Conservation (phyloP, 2,797 vertebrate species). For the Arrhamphus sclerolepis region DNA sequence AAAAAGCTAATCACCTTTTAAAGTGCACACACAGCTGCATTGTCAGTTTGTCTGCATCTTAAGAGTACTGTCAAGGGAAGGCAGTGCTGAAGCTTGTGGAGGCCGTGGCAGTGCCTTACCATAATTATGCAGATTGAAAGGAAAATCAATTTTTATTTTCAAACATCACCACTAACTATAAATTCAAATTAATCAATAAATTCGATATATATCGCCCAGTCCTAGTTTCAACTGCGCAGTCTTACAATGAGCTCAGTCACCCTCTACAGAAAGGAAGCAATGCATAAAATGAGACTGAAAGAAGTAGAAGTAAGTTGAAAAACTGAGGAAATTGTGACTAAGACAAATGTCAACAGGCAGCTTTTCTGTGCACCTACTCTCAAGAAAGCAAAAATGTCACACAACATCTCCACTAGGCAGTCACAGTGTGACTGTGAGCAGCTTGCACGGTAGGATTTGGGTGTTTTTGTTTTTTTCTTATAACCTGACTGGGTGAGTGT, state of each 20-base stretch:
- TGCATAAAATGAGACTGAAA: conserved; percentile 38
- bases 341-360: conserved; percentile 26
- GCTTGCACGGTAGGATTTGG: conserved; percentile 71
- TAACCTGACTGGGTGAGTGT: conserved; percentile 60
- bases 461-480: conserved; percentile 45
- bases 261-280: conserved; percentile 35
- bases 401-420: conserved; percentile 26
- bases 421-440: conserved; percentile 65
- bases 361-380: conserved; percentile 40
- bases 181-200: too few species aligned
- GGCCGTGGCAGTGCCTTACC: too few species aligned
- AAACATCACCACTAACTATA: too few species aligned
- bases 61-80: too few species aligned
- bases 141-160: too few species aligned
- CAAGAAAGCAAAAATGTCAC: conserved; percentile 26
- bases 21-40: too few species aligned
- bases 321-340: conserved; percentile 29
- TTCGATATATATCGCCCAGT: too few species aligned
- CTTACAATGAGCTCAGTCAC: conserved; percentile 49
- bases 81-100: too few species aligned
- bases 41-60: too few species aligned
- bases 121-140: too few species aligned
- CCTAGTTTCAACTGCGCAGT: conserved; percentile 43
- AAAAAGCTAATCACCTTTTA: too few species aligned
- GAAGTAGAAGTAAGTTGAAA: conserved; percentile 18